Conservation (phyloP, 1,140 invertebrate genomes). For the Eumeta japonica region DNA sequence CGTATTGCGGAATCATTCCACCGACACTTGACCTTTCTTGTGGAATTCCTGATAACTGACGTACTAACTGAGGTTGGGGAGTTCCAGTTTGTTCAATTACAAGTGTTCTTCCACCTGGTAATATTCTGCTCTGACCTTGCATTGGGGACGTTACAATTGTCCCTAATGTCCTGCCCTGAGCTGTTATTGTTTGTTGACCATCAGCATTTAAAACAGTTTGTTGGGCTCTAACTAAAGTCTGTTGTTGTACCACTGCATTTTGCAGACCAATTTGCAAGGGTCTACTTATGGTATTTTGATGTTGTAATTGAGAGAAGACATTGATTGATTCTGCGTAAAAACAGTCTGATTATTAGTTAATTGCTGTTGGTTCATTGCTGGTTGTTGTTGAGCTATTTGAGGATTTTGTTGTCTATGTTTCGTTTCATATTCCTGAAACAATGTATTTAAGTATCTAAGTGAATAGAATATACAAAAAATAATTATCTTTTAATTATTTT, state of each 20-base stretch:
- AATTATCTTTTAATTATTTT: too few species aligned
- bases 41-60: slow-evolving; percentile 29
- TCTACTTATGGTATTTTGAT: slow-evolving; percentile 30
- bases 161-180: slow-evolving; percentile 42
- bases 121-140: slow-evolving; percentile 30
- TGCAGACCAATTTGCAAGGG: slow-evolving; percentile 44
- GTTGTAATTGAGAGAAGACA: slow-evolving; percentile 39
- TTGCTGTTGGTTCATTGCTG: slow-evolving; percentile 47
- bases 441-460: slow-evolving; percentile 5
- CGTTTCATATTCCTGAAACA: slow-evolving; percentile 57
- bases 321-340: slow-evolving; percentile 42
- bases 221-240: slow-evolving; percentile 39
- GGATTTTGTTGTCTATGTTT: slow-evolving; percentile 56
- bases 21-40: slow-evolving; percentile 32
- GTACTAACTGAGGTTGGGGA: slow-evolving; percentile 35
- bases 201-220: slow-evolving; percentile 37
- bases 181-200: slow-evolving; percentile 26
- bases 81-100: slow-evolving; percentile 42
- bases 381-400: slow-evolving; percentile 38
- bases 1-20: slow-evolving; percentile 34
- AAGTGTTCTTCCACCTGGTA: slow-evolving; percentile 36
- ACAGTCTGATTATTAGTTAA: slow-evolving; percentile 36
- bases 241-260: slow-evolving; percentile 30
- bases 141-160: slow-evolving; percentile 33
- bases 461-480: too few species aligned